Base-by-base conservation (phyloP, 2,888 invertebrate species). In the Rosalia funebris region DNA sequence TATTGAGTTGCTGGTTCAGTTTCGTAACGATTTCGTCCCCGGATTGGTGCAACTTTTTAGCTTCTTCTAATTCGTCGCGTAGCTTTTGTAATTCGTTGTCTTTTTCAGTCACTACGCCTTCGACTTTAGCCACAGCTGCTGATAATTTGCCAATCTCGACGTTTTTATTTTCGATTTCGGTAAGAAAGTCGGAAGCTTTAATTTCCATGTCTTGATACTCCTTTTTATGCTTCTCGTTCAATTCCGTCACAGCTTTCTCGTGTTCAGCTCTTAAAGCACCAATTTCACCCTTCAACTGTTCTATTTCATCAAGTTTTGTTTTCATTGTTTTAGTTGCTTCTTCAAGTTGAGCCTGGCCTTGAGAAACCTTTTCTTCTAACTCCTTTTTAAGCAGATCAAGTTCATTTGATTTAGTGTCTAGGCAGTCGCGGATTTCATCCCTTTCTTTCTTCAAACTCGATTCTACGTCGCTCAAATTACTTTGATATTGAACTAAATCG, bases 71-170 rank as follows among this genome's bases (percentile, higher is more conserved):
- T 48, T 64, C 60, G 0, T 50, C 42, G n/a, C 89, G 88, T 83
- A 84, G 73, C 88, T 88, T 61, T 61, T 83, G 80, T 54, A 88
- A 73, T 64, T 87, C 86, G 1, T 80, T 79, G 68, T 85, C 84
- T 77, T 88, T 71, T 41, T 73, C 70, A 31, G 19, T 42, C 41
- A 36, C 37, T 11, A 2, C 36, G 7, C 31, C 45, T 52, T 57
- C 34, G 9, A 65, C 66, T 68, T 65, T 65, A 14, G 37, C 17
- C 11, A 74, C 34, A 34, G 69, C 53, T 7, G 69, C 60, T 16
- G 71, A 65, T 50, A 75, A 52, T 32, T 56, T 53, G 0, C 46
- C 45, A 32, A 72, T 63, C 48, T 73, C 72, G 7, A 31, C 46
- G 41, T 68, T 68, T 55, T 72, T 71, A 44, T 66, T 66, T 53